Evolutionary conservation across 2,113 vertebrate genomes (phyloP).

Genomic region (Girardinichthys multiradiatus): DNA sequence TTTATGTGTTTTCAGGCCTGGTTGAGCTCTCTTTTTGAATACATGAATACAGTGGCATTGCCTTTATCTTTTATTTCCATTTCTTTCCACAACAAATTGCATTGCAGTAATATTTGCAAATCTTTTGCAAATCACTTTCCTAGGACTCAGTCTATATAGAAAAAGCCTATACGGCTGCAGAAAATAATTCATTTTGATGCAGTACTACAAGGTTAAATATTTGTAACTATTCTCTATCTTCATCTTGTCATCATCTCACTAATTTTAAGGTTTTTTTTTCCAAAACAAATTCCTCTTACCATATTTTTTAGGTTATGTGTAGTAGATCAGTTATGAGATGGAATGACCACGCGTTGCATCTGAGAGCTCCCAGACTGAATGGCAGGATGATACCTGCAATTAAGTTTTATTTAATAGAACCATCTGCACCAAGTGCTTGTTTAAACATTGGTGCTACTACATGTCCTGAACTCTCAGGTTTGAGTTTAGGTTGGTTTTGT

Average conservation of each 20-base stretch:
- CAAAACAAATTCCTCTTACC: too few relatives aligned
- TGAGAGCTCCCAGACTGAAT: constrained; percentile 67
- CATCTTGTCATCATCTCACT: background rate
- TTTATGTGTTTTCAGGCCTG: constrained; percentile 53
- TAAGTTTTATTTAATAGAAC: constrained; percentile 48
- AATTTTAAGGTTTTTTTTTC: background rate
- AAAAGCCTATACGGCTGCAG: too few relatives aligned
- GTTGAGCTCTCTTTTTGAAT: constrained; percentile 73
- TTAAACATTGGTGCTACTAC: constrained; percentile 52
- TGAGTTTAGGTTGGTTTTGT: constrained; percentile 17
- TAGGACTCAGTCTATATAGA: too few relatives aligned
- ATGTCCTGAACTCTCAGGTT: constrained; percentile 36
- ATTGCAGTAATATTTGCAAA: background rate
- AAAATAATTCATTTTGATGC: too few relatives aligned
- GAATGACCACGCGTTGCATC: constrained; percentile 63
- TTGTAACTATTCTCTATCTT: too few relatives aligned
- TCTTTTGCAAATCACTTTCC: background rate
- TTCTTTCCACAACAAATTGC: background rate
- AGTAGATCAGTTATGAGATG: constrained; percentile 6
- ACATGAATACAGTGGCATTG: constrained; percentile 68
- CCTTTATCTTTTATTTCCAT: constrained; percentile 37
- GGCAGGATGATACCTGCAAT: constrained; percentile 43
- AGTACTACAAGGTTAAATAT: too few relatives aligned
- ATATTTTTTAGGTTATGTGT: constrained; percentile 12
- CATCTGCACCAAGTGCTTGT: constrained; percentile 51